Evolutionary conservation across 2,888 invertebrate species (phyloP).

Genomic region (Himalopsyche kuldschensis): DNA sequence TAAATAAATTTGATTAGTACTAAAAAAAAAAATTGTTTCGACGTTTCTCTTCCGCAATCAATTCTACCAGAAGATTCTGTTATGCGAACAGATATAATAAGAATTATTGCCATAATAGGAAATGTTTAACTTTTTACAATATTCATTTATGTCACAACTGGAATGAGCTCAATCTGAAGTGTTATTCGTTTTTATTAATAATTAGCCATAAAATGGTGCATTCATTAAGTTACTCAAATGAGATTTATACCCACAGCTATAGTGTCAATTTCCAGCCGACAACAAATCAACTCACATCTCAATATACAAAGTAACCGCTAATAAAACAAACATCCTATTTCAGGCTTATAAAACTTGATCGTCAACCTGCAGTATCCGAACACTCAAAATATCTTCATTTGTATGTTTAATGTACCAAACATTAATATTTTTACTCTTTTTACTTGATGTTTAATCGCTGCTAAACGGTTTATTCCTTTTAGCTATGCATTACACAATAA

Average conservation of each 20-base stretch:
- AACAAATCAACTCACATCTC: conserved; percentile 1
- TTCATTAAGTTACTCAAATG: not conserved
- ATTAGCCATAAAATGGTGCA: not conserved
- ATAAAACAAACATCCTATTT: conserved; percentile 1
- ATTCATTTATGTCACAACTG: not conserved
- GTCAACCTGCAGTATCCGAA: not conserved
- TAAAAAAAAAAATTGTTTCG: no score
- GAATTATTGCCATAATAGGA: no score
- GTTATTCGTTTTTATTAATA: not conserved
- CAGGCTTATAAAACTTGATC: not conserved
- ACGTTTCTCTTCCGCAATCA: no score
- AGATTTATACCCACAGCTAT: not conserved
- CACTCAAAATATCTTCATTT: not conserved
- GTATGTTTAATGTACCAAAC: no score
- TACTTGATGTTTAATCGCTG: no score
- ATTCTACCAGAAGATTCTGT: no score
- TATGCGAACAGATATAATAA: no score
- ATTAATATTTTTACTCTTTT: no score
- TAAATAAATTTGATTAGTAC: no score
- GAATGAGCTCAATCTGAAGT: not conserved
- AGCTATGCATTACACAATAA: no score
- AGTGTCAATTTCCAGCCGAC: not conserved
- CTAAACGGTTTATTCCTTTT: no score
- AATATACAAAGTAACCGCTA: not conserved
- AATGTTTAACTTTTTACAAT: not conserved